phyloP scores from a whole-genome alignment of 1,140 invertebrate genomes.

The Aphis craccivora region DNA sequence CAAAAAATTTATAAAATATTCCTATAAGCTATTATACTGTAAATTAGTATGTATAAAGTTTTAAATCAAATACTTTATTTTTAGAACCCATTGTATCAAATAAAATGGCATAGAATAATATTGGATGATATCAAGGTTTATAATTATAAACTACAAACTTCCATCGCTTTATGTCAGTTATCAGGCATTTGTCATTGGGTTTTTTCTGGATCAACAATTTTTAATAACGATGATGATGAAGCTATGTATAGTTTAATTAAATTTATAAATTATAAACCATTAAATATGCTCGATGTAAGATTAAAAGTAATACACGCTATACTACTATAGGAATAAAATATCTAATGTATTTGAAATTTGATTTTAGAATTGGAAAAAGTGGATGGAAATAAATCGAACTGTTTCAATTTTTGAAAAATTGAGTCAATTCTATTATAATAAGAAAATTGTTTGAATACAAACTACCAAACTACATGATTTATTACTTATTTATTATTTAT shows the following conservation, averaged over 20 bases:
- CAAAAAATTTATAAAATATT: neutral
- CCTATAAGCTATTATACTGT: no score
- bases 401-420: neutral
- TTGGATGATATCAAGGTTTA: neutral
- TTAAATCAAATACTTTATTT: neutral
- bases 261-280: neutral
- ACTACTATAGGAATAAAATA: neutral
- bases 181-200: slow-evolving; percentile 14
- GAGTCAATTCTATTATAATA: neutral
- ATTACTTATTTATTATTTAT: neutral
- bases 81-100: neutral
- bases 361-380: slow-evolving; percentile 23
- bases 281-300: neutral
- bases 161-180: neutral
- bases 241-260: slow-evolving; percentile 1
- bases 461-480: neutral
- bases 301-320: neutral
- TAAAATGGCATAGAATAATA: slow-evolving; percentile 6
- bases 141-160: neutral
- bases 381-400: neutral
- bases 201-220: neutral
- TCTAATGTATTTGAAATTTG: neutral
- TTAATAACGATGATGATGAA: slow-evolving; percentile 15
- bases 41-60: neutral
- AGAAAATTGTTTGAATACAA: neutral